phyloP scores from a whole-genome alignment of 2,113 vertebrate genomes.

The Puntigrus tetrazona region DNA sequence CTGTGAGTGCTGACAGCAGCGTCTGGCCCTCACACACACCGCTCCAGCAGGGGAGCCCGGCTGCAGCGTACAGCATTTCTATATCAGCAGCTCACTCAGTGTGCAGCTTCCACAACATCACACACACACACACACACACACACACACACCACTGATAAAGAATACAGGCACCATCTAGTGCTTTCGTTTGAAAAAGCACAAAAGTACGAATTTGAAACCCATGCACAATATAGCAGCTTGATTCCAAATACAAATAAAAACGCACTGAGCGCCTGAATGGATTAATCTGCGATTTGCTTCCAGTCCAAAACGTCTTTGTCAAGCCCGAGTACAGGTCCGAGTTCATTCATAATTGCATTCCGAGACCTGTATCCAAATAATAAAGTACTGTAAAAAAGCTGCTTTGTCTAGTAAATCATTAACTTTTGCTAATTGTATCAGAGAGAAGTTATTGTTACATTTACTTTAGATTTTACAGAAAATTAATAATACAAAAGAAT shows the following conservation, averaged over 20 bases:
- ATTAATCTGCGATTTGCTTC: neutral
- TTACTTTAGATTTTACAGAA: no score
- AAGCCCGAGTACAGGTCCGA: neutral
- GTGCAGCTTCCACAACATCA: slow-evolving; percentile 41
- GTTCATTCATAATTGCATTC: neutral
- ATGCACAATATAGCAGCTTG: neutral
- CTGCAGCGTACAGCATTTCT: slow-evolving; percentile 41
- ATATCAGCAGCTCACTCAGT: slow-evolving; percentile 49
- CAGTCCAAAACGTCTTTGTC: neutral
- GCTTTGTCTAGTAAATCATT: no score
- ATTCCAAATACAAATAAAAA: neutral
- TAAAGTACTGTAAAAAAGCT: neutral
- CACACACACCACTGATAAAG: slow-evolving; percentile 71
- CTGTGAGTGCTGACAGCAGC: slow-evolving; percentile 46
- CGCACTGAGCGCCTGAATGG: neutral
- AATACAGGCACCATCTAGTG: slow-evolving; percentile 96
- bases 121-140: slow-evolving; percentile 63
- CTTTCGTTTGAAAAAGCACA: slow-evolving; percentile 63
- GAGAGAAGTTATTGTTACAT: no score
- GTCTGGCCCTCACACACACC: slow-evolving; percentile 49
- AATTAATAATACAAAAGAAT: no score
- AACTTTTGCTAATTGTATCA: no score
- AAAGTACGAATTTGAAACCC: neutral
- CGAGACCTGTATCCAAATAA: neutral
- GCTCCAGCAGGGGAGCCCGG: slow-evolving; percentile 42